These are phyloP conservation scores for Muscina levida DNA, from an alignment of 2,888 invertebrate genomes.

Conservation along the genomic window DNA sequence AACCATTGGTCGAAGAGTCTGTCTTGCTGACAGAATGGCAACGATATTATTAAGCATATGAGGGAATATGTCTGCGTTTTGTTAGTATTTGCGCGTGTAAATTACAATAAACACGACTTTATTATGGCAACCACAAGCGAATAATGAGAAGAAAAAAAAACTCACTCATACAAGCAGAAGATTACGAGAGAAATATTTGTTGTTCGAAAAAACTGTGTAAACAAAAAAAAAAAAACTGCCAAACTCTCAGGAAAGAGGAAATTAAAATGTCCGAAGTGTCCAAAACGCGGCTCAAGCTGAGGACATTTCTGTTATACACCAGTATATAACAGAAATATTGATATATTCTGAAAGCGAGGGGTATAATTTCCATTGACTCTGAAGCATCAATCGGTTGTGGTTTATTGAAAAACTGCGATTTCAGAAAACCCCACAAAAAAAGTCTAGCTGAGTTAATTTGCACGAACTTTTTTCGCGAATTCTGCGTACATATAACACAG, in stretches of 20 bases:
- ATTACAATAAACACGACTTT: slow-evolving; percentile 65
- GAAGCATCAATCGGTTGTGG: background rate
- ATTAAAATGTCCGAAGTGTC: slow-evolving; percentile 21
- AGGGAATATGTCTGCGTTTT: slow-evolving; percentile 36
- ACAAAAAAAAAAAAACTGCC: slow-evolving; percentile 62
- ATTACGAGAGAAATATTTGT: slow-evolving; percentile 39
- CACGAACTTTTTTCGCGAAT: too few relatives aligned
- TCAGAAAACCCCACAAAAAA: background rate
- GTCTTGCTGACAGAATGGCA: slow-evolving; percentile 18
- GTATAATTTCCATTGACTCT: too few relatives aligned
- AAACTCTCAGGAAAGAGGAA: slow-evolving; percentile 45
- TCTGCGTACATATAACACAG: too few relatives aligned
- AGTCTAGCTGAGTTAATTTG: too few relatives aligned
- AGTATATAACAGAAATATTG: background rate
- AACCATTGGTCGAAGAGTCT: background rate
- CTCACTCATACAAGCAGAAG: background rate
- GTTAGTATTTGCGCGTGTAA: slow-evolving; percentile 63
- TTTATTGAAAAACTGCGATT: background rate
- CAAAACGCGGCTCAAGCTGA: background rate
- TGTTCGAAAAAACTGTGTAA: slow-evolving; percentile 49
- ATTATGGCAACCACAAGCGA: slow-evolving; percentile 58
- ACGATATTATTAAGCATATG: slow-evolving; percentile 20
- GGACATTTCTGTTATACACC: too few relatives aligned
- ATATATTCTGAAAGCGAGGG: background rate
- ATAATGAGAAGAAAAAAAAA: slow-evolving; percentile 36